Evolutionary conservation across 2,888 invertebrate species (phyloP), one percentile per base, ranked within the genome.

Genomic region (Leptothorax acervorum): DNA sequence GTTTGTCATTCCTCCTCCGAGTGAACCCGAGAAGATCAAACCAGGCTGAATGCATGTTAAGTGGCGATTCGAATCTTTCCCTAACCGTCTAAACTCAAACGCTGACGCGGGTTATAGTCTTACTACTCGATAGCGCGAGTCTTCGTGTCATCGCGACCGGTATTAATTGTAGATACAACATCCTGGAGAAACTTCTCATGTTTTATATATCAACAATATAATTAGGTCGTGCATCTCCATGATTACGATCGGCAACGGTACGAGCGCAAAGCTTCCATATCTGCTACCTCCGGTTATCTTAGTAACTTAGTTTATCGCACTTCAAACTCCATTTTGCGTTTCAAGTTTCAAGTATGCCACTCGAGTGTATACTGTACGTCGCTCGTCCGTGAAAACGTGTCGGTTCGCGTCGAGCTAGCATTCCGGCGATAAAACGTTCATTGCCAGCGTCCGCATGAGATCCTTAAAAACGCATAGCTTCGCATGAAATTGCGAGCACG

Each of bases 401-500:
- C 78, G 55, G 68, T 75, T 53, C 57, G 23, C 35, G 23, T 23
- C 23, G 23, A 23, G 23, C 23, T 23, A 55, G 60, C 74, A 78
- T 87, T 74, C 81, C 75, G 45, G 60, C 53, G 35, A 53, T 63
- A 57, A 76, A 66, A 51, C n/a, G 74, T 31, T 48, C 62, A 8
- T 42, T 63, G n/a, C 68, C 68, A 28, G 18, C 45, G 66, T 66
- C 71, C 23, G 23, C 23, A 45, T 78, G 70, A 86, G 68, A 85
- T 85, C 74, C 62, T 68, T 79, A 78, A 88, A 87, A 89, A 39
- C 60, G 86, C 87, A 85, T 71, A 82, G 83, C 62, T 81, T 66
- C 78, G 83, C n/a, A 88, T 85, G 84, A 89, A 88, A 87, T 82
- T 79, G 83, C 73, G 68, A 48, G 66, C 81, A 57, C 82, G 79